Percentiles rank a stretch among this genome's conserved stretches.
Evolutionary conservation across 2,888 invertebrate species (phyloP).

Genomic region (Onchidella celtica): DNA sequence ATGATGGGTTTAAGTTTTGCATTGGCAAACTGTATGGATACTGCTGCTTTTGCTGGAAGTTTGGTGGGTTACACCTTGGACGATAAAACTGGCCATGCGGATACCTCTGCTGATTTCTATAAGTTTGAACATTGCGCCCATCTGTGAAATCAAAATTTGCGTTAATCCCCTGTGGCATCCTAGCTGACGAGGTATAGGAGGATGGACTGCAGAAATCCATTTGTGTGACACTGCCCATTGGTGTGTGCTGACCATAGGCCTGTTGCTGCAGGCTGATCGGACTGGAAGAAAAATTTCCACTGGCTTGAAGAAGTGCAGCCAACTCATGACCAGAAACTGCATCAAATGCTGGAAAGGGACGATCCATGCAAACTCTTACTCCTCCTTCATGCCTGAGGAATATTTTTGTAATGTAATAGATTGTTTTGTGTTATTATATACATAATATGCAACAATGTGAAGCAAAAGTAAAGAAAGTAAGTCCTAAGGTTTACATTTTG

Average conservation of each 20-base stretch:
- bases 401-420: too few species aligned
- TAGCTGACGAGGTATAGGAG: background rate
- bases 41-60: slow-evolving; percentile 17
- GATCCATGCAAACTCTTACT: slow-evolving; percentile 35
- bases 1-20: slow-evolving; percentile 8
- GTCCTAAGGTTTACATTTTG: too few species aligned
- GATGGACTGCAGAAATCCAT: background rate
- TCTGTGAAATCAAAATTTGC: slow-evolving; percentile 11
- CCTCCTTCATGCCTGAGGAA: too few species aligned
- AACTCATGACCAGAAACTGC: slow-evolving; percentile 2
- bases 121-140: background rate
- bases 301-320: slow-evolving; percentile 1
- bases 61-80: background rate
- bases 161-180: background rate
- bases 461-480: too few species aligned
- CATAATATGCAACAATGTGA: too few species aligned
- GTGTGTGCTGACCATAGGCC: background rate
- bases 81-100: background rate
- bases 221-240: background rate
- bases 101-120: background rate
- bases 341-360: background rate
- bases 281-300: slow-evolving; percentile 15
- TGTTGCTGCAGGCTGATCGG: background rate
- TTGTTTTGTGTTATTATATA: too few species aligned
- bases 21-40: background rate